Percentiles rank a stretch among this genome's conserved stretches.
Evolutionary conservation across 2,888 invertebrate genomes (phyloP).

Genomic region (Thumatha senex): DNA sequence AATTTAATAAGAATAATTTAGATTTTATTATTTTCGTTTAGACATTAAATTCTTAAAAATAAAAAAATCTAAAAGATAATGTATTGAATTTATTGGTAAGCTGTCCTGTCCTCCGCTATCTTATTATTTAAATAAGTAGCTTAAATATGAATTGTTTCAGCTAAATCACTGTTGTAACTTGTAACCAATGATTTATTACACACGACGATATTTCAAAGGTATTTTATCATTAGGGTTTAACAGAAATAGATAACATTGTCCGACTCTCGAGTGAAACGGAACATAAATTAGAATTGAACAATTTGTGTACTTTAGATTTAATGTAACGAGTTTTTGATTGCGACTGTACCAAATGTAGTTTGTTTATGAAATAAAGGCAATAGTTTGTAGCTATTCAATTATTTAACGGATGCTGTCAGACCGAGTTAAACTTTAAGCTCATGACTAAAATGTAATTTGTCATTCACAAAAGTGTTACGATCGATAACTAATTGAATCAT

Average conservation of each 20-base stretch:
- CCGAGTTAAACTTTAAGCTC: too few species aligned
- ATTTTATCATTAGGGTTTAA: constrained; percentile 30
- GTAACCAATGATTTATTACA: constrained; percentile 4
- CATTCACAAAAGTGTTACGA: too few species aligned
- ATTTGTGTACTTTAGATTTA: constrained; percentile 33
- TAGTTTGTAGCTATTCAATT: background rate
- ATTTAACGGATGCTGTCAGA: background rate
- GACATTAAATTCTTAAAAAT: too few species aligned
- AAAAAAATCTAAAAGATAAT: too few species aligned
- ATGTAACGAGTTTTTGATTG: constrained; percentile 18
- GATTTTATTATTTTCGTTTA: too few species aligned
- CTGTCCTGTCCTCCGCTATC: too few species aligned
- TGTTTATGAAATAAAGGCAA: constrained; percentile 1
- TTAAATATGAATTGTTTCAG: constrained; percentile 1
- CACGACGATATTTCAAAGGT: constrained; percentile 16
- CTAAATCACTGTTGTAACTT: background rate
- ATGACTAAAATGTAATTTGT: too few species aligned
- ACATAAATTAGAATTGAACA: constrained; percentile 35
- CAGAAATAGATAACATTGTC: constrained; percentile 39
- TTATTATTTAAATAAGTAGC: background rate
- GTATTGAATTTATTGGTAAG: too few species aligned
- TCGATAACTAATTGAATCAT: too few species aligned
- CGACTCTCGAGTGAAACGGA: constrained; percentile 15
- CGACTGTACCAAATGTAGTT: background rate
- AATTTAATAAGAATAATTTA: too few species aligned